Conservation (phyloP, 1,140 invertebrate genomes). For the Tetramorium simillimum region DNA sequence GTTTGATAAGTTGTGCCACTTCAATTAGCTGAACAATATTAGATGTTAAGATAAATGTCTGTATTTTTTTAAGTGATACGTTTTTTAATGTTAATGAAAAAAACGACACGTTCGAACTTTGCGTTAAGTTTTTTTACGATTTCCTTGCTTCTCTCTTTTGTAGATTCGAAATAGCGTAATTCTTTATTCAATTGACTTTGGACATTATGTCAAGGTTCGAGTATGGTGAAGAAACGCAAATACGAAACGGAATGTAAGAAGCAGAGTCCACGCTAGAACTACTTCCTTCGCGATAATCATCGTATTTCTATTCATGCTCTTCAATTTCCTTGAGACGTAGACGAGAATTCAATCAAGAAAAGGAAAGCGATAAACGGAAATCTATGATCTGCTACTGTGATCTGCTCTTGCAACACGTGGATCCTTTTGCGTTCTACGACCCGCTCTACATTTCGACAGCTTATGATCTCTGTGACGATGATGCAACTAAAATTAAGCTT, state of each 20-base stretch:
- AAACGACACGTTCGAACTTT: neutral
- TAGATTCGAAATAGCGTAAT: neutral
- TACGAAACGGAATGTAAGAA: conserved; percentile 43
- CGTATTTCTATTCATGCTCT: conserved; percentile 17
- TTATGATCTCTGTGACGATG: conserved; percentile 67
- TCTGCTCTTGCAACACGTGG: conserved; percentile 70
- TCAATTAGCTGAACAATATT: neutral
- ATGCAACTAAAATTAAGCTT: conserved; percentile 63
- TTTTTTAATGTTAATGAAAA: neutral
- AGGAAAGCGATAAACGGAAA: conserved; percentile 4
- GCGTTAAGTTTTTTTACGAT: neutral
- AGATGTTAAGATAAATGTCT: neutral
- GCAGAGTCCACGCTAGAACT: conserved; percentile 29
- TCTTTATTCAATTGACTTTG: neutral
- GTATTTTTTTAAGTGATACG: neutral
- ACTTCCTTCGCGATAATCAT: conserved; percentile 2
- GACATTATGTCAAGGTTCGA: conserved; percentile 5
- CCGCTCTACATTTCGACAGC: conserved; percentile 70
- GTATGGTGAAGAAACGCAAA: conserved; percentile 20
- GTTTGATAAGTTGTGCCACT: neutral
- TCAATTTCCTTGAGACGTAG: neutral
- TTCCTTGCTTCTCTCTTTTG: neutral
- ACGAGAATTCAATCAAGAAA: conserved; percentile 23
- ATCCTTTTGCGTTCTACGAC: conserved; percentile 72
- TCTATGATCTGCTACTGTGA: neutral